Evolutionary conservation across 2,113 vertebrate species (phyloP).

Genomic region (Saguinus midas): DNA sequence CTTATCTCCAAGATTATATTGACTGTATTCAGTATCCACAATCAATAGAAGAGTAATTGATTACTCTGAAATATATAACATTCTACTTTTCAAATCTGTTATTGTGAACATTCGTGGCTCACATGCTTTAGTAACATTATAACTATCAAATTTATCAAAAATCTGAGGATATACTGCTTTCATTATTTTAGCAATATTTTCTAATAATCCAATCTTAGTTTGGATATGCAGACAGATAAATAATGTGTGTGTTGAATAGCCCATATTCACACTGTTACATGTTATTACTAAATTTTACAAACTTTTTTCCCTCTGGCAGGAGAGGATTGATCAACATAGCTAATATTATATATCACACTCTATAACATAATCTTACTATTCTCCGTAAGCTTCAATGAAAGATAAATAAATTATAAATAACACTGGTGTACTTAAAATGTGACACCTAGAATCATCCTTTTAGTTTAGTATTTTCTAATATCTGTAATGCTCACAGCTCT

Average conservation of each 20-base stretch:
- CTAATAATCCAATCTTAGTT: background rate
- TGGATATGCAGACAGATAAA: background rate
- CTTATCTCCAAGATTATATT: background rate
- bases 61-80: background rate
- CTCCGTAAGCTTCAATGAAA: background rate
- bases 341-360: background rate
- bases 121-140: background rate
- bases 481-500: background rate
- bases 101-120: background rate
- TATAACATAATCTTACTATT: background rate
- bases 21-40: background rate
- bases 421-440: background rate
- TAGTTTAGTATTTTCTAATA: background rate
- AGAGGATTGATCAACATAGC: background rate
- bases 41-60: background rate
- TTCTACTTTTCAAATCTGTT: background rate
- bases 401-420: background rate
- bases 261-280: background rate
- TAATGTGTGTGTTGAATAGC: background rate
- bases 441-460: background rate
- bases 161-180: background rate
- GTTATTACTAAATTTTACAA: background rate
- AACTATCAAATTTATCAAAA: background rate
- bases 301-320: background rate
- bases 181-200: background rate